A percentile compares a stretch with the other conserved stretches of the same genome.
Conservation (phyloP, 2,797 vertebrate species). For the Hypotaenidia okinawae region DNA sequence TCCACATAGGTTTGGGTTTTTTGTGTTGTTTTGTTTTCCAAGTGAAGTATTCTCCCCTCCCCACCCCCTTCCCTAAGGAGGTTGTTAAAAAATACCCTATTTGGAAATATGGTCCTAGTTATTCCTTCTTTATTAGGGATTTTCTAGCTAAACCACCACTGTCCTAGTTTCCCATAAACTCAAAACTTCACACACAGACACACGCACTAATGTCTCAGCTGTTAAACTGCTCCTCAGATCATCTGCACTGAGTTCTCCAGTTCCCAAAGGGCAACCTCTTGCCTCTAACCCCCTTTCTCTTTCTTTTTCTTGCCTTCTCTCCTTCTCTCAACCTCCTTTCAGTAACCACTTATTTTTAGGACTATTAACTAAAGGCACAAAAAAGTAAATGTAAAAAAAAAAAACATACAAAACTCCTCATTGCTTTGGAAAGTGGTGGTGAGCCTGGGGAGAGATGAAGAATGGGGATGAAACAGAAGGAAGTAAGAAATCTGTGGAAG, state of each 20-base stretch:
- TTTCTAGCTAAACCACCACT: constrained; percentile 26
- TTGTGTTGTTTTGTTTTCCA: neutral
- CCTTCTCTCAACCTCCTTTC: neutral
- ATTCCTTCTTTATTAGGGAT: constrained; percentile 5
- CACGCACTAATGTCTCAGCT: neutral
- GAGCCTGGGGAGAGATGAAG: neutral
- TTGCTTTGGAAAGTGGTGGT: neutral
- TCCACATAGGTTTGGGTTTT: neutral
- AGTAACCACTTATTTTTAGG: constrained; percentile 13
- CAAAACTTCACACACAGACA: neutral
- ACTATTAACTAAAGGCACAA: neutral
- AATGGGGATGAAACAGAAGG: neutral
- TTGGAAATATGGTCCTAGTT: neutral
- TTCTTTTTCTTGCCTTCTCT: neutral
- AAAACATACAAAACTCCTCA: neutral
- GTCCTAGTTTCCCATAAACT: constrained; percentile 35
- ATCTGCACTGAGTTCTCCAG: neutral
- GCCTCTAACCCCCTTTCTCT: neutral
- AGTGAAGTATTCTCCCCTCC: neutral
- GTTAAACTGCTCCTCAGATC: constrained; percentile 16
- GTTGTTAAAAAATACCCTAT: neutral
- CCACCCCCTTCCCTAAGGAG: neutral
- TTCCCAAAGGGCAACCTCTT: neutral
- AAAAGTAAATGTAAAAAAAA: neutral
- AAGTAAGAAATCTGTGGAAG: neutral